These are phyloP conservation scores for Darevskia mixta DNA, from an alignment of 2,797 vertebrate genomes.

Conservation along the genomic window DNA sequence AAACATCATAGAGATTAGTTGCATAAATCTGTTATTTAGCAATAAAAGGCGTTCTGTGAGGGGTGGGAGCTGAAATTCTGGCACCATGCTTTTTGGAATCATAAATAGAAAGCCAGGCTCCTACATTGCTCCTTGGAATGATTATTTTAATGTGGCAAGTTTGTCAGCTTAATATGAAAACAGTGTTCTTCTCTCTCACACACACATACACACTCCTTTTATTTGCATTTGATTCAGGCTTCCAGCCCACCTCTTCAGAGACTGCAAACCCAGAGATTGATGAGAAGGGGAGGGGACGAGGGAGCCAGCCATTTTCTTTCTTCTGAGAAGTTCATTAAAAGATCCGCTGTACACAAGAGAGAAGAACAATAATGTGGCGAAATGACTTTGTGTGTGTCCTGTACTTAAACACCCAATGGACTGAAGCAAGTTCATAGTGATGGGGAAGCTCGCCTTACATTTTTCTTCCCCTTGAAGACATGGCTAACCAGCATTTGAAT, in stretches of 20 bases:
- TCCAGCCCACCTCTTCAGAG: slow-evolving; percentile 64
- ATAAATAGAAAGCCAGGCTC: slow-evolving; percentile 72
- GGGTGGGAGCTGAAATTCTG: slow-evolving; percentile 39
- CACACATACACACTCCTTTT: slow-evolving; percentile 37
- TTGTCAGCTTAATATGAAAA: slow-evolving; percentile 64
- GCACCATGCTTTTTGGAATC: slow-evolving; percentile 72
- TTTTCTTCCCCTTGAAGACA: slow-evolving; percentile 33
- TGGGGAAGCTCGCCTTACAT: slow-evolving; percentile 42
- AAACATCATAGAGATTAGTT: slow-evolving; percentile 71
- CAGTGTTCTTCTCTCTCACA: slow-evolving; percentile 58
- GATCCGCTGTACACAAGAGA: slow-evolving; percentile 53
- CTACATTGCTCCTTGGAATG: slow-evolving; percentile 60
- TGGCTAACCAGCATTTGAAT: slow-evolving; percentile 65
- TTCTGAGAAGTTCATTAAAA: slow-evolving; percentile 69
- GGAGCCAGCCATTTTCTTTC: slow-evolving; percentile 71
- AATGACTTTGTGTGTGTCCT: slow-evolving; percentile 48
- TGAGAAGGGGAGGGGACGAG: background rate
- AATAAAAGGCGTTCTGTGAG: slow-evolving; percentile 63
- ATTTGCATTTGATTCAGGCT: slow-evolving; percentile 72
- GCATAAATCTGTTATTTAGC: slow-evolving; percentile 73
- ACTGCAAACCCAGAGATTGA: slow-evolving; percentile 32
- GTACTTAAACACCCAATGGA: slow-evolving; percentile 60
- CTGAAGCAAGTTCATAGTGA: slow-evolving; percentile 53
- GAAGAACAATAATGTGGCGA: slow-evolving; percentile 53
- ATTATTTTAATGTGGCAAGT: slow-evolving; percentile 58